Base-by-base conservation (phyloP, 2,888 invertebrate genomes). In the Eilema caniola region DNA sequence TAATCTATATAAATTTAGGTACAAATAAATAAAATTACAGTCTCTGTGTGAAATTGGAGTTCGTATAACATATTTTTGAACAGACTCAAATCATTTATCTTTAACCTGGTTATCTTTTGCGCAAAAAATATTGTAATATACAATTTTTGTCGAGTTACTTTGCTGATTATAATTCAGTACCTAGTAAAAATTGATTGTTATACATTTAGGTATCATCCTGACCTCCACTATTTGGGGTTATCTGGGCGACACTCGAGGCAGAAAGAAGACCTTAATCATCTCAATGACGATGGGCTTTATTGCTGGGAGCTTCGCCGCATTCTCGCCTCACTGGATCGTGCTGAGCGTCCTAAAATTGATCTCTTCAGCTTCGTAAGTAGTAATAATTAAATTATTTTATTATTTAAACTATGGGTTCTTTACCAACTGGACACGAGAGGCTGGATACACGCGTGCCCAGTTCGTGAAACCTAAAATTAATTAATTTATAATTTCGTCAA, bases 271-370 rank as follows among this genome's bases (percentile, higher is more conserved):
- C 7, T 86, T 95, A 3, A 70, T 83, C 3, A 63, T 89, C 10
- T 91, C 91, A 14, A 86, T 96, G 73, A 82, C 88, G 0, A 75
- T 96, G 5, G 96, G 96, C 56, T 95, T 95, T 71, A 20, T 95
- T 5, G 83, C 95, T 1, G 96, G 96, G 0, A 83, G 96, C 0
- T 80, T 93, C 1, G 96, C 96, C 0, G 96, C 96, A 0, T 92
- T 96, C 70, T 96, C 97, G 0, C 96, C 96, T 0, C 95, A 95
- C 78, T 97, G 96, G 87, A 95, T 95, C 71, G 94, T 96, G 67
- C 89, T 97, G 16, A 88, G 96, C 31, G 79, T 95, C 0, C 95
- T 97, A 60, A 95, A 97, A 79, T 96, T 97, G 74, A 80, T 96
- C 1, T 97, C 96, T 62, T 97, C 97, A 11, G 96, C 97, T 72